Base-by-base conservation (phyloP, 2,888 invertebrate genomes). In the Melanchra persicariae region DNA sequence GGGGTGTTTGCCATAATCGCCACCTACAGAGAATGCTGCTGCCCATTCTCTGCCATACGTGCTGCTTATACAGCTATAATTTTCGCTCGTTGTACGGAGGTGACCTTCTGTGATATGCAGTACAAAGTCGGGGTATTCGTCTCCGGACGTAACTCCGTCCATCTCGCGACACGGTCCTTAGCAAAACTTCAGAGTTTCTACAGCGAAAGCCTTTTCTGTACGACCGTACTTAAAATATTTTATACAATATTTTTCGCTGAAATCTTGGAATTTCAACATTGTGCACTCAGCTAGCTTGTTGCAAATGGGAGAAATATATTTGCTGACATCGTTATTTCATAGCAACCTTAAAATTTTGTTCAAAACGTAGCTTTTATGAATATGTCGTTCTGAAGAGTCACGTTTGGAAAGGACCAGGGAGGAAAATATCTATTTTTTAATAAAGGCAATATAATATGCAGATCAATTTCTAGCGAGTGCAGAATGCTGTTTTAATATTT, bases 151-250 rank as follows among this genome's bases (percentile, higher is more conserved):
- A 77, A 71, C 64, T 82, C 47, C 67, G 79, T 62, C 70, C 64
- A 49, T 65, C 59, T 77, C 22, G 40, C 59, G 63, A 66, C 66
- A 49, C 47, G 40, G 65, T 66, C 40, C 64, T 64, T 55, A 71
- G 24, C 67, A 65, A 68, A 71, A 64, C 72, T 79, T 71, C 45
- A 51, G 49, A 79, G 49, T 51, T 71, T 45, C 26, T 34, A 65
- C 79, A 72, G 61, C 47, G 64, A 79, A 77, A 71, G 22, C 67
- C 64, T 62, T 82, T 79, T 78, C 79, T 55, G 49, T 26, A 51
- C 57, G 77, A 57, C 34, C n/a, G 70, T 54, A 63, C 73, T 68
- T 65, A 72, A 78, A 70, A 67, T 82, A 67, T 77, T 82, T 67
- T 45, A 51, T 47, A 65, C 45, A 58, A 68, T 37, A 72, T 65